These are phyloP conservation scores for Mongoloraphidia duomilia DNA, from an alignment of 2,888 invertebrate genomes.

Conservation along the genomic window DNA sequence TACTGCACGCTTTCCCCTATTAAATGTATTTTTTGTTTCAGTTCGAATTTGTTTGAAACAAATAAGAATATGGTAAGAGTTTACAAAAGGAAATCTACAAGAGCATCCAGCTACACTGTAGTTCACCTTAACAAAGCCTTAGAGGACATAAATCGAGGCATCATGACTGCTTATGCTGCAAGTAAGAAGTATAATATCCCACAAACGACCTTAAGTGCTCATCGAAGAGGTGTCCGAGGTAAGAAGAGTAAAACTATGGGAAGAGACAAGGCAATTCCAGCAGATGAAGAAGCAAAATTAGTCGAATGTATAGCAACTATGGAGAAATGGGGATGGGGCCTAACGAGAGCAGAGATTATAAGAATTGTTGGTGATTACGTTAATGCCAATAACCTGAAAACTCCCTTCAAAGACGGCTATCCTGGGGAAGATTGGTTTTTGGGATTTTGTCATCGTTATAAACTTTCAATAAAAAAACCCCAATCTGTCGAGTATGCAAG, in stretches of 20 bases:
- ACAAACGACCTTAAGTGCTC: constrained; percentile 10
- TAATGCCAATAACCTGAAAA: constrained; percentile 15
- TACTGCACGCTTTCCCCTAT: too few relatives aligned
- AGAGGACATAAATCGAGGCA: constrained; percentile 8
- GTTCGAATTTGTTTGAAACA: too few relatives aligned
- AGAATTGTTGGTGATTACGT: constrained; percentile 19
- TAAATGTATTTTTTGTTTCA: too few relatives aligned
- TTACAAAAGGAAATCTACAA: too few relatives aligned
- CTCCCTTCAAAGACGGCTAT: constrained; percentile 19
- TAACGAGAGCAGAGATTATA: constrained; percentile 20
- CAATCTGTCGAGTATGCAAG: constrained; percentile 22
- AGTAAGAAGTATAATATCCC: constrained; percentile 9
- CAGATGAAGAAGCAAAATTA: constrained; percentile 16
- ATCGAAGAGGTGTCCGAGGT: constrained; percentile 11
- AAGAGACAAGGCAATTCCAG: constrained; percentile 13
- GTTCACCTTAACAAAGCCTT: too few relatives aligned
- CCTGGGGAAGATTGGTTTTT: constrained; percentile 21
- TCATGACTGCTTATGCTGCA: constrained; percentile 7
- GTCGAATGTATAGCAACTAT: constrained; percentile 17
- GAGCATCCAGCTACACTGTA: too few relatives aligned
- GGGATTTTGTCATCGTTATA: constrained; percentile 18
- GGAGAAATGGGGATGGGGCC: constrained; percentile 22
- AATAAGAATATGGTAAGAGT: too few relatives aligned
- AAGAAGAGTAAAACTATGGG: constrained; percentile 13
- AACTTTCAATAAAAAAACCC: constrained; percentile 22